These are phyloP conservation scores for Balaenoptera acutorostrata DNA, from an alignment of 2,113 vertebrate species.

Conservation along the genomic window DNA sequence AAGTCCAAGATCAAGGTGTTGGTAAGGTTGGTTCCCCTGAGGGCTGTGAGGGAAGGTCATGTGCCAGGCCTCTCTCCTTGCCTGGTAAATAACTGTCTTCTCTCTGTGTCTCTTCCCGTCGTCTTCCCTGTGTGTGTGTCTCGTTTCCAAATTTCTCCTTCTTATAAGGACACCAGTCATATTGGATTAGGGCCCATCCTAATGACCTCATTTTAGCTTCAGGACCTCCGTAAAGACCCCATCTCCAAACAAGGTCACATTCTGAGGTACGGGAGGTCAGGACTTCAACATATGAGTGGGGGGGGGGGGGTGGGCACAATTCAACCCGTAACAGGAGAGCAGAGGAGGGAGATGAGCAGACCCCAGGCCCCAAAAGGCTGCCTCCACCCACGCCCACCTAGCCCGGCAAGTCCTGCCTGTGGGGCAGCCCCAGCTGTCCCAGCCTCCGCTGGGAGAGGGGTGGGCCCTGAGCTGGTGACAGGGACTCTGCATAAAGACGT, in stretches of 20 bases:
- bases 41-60: background rate
- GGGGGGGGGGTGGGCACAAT: background rate
- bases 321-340: background rate
- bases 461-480: background rate
- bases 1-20: background rate
- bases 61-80: background rate
- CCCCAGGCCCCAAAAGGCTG: background rate
- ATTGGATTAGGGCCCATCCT: background rate
- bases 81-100: background rate
- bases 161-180: background rate
- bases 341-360: background rate
- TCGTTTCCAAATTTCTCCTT: background rate
- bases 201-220: background rate
- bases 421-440: background rate
- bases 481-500: background rate
- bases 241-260: background rate
- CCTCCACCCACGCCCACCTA: no score
- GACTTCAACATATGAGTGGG: background rate
- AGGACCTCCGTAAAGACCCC: background rate
- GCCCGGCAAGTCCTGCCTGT: background rate
- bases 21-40: background rate
- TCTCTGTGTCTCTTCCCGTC: background rate
- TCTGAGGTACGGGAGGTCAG: background rate
- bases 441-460: background rate
- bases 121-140: background rate